A percentile compares a stretch with the other conserved stretches of the same genome.
Evolutionary conservation across 2,888 invertebrate species (phyloP).

Genomic region (Eristalis tenax): DNA sequence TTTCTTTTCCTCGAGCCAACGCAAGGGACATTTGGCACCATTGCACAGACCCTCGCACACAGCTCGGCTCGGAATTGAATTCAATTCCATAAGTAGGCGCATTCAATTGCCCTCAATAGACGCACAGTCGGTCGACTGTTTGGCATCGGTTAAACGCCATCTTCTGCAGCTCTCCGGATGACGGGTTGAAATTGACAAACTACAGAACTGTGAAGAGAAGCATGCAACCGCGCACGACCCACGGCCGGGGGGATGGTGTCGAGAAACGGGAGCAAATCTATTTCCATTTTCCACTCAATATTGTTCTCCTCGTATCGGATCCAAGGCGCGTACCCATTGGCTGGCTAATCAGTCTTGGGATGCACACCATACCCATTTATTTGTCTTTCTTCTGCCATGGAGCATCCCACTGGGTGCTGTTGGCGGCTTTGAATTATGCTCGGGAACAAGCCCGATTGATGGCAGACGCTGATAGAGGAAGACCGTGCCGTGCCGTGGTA

Average conservation of each 20-base stretch:
- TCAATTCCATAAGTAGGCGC: slow-evolving; percentile 63
- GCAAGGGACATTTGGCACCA: slow-evolving; percentile 19
- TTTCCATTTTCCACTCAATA: slow-evolving; percentile 45
- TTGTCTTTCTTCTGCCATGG: background rate
- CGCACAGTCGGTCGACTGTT: slow-evolving; percentile 16
- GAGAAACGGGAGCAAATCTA: slow-evolving; percentile 50
- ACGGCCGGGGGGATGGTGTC: background rate
- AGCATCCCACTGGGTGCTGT: background rate
- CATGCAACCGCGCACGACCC: background rate
- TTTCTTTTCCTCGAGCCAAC: background rate
- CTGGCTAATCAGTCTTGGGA: slow-evolving; percentile 26
- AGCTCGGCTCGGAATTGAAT: slow-evolving; percentile 42
- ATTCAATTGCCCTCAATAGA: slow-evolving; percentile 60
- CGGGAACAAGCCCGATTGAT: background rate
- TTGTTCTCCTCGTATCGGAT: background rate
- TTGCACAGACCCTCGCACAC: background rate
- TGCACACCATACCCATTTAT: background rate
- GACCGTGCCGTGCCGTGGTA: background rate
- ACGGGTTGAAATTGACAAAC: slow-evolving; percentile 28
- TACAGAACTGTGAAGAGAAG: slow-evolving; percentile 13
- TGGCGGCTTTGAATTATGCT: background rate
- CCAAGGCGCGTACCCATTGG: slow-evolving; percentile 3
- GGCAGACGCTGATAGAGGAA: background rate
- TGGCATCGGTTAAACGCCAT: slow-evolving; percentile 22
- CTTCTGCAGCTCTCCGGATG: background rate